Conservation (phyloP, 2,888 invertebrate species). For the Harpagoxenus sublaevis region DNA sequence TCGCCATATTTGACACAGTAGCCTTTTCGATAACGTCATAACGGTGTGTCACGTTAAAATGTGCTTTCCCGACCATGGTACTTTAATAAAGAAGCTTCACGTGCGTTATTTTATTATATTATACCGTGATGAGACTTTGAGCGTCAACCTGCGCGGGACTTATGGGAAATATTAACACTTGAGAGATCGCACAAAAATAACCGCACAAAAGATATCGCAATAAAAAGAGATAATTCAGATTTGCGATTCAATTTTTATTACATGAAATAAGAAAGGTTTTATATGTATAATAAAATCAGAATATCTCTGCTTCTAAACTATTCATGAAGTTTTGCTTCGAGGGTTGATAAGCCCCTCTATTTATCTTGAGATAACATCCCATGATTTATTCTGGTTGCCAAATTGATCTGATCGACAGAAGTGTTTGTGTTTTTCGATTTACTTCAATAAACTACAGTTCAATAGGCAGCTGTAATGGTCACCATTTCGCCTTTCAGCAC, state of each 20-base stretch:
- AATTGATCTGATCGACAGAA: neutral
- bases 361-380: neutral
- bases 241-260: neutral
- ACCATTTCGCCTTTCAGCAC: neutral
- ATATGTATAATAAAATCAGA: too few species aligned
- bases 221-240: neutral
- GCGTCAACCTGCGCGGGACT: neutral
- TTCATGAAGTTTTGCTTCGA: neutral
- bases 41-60: conserved; percentile 13
- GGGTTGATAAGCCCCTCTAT: neutral
- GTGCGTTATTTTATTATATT: neutral
- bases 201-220: neutral
- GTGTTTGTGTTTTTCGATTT: neutral
- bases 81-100: conserved; percentile 1
- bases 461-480: neutral
- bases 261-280: neutral
- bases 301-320: neutral
- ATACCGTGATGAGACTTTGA: neutral
- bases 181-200: neutral
- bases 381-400: neutral
- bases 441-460: neutral
- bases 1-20: conserved; percentile 40
- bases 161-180: neutral
- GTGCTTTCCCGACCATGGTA: neutral
- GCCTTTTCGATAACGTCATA: conserved; percentile 40